Evolutionary conservation across 2,888 invertebrate species (phyloP).

Genomic region (Macroteleia sp.): DNA sequence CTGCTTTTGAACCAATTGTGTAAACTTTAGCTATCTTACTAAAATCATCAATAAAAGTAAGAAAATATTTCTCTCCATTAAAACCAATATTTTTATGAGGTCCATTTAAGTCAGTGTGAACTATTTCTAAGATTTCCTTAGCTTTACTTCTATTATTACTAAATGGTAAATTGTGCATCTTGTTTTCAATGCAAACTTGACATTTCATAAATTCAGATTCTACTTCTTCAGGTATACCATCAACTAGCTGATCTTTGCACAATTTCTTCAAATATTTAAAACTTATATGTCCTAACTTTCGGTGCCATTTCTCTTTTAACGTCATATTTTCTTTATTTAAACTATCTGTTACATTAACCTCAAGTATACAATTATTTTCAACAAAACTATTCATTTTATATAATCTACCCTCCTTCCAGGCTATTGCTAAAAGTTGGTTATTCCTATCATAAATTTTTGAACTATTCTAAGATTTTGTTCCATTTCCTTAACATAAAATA

Average conservation of each 20-base stretch:
- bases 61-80: background rate
- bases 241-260: too few relatives aligned
- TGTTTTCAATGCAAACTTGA: background rate
- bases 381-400: background rate
- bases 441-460: background rate
- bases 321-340: background rate
- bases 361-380: background rate
- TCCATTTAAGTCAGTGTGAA: background rate
- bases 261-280: too few relatives aligned
- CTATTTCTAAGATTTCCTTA: background rate
- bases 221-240: too few relatives aligned
- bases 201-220: background rate
- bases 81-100: background rate
- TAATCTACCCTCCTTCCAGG: background rate
- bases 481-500: background rate
- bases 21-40: background rate
- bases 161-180: background rate
- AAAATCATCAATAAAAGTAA: too few relatives aligned
- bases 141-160: background rate
- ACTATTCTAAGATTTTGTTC: background rate
- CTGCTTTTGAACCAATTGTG: background rate
- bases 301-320: background rate
- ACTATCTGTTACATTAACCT: background rate
- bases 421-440: background rate
- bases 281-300: too few relatives aligned